Evolutionary conservation across 1,140 invertebrate species (phyloP), one percentile per base, ranked within the genome.

Genomic region (Tetramorium alpestre): DNA sequence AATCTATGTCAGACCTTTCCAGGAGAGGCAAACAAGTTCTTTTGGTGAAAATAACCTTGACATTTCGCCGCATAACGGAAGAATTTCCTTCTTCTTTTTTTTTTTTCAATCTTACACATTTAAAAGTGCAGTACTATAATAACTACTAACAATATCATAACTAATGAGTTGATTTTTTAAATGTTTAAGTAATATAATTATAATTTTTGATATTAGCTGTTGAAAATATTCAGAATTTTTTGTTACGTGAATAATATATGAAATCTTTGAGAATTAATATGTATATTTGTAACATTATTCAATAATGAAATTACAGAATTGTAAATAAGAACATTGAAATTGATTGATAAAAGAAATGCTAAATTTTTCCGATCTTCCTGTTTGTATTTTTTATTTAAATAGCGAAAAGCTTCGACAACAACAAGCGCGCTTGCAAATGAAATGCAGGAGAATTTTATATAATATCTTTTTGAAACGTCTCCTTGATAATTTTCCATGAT

Each of bases 31-130:
- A 69, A 64, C 28, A 49, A 44, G 77, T 70, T 41, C 47, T 41
- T 80, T 80, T 41, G 49, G 38, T 54, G 38, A 70, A 81, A 81
- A 81, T 81, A 81, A 69, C 16, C 62, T 80, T 70, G 78, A 51
- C 78, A 81, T 81, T 70, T 81, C 1, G 64, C 16, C 33, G 64
- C 4, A 33, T n/a, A 16, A 4, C 16, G 38, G 8, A 28, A 56
- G 3, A 56, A 44, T 25, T 41, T 28, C 18, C 2, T 38, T n/a
- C 16, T 22, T 22, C 6, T 41, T 25, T 13, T 54, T 25, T 13
- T 54, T 56, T 51, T 51, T 80, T 80, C 1, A 41, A 69, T 80
- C 6, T 18, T 38, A 10, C 18, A 25, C 44, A 18, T 49, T 80
- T 22, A 13, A 78, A 65, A 65, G 4, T 0, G 62, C 4, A 22